phyloP scores from a whole-genome alignment of 92 coral and sea anemone species.

The Galaxea fascicularis region DNA sequence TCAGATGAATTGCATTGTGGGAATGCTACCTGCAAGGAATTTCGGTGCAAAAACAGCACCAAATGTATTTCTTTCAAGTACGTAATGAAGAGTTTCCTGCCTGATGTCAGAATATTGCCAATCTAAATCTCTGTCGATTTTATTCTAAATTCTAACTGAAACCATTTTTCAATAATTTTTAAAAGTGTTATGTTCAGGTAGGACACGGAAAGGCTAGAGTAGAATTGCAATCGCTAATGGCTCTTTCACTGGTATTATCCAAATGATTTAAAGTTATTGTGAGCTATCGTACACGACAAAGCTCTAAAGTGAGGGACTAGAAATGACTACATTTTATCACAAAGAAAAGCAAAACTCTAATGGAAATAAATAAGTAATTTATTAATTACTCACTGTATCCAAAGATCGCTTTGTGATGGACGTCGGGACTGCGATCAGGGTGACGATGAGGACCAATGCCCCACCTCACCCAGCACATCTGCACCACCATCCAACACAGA shows the following conservation, averaged over 20 bases:
- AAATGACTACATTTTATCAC: too few species aligned
- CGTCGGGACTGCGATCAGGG: constrained; percentile 72
- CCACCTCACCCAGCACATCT: constrained; percentile 51
- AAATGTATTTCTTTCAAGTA: constrained; percentile 81
- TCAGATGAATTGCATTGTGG: constrained; percentile 80
- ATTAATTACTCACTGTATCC: background rate
- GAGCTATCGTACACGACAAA: too few species aligned
- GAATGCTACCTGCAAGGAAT: constrained; percentile 72
- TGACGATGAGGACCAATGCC: constrained; percentile 87
- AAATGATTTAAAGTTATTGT: too few species aligned
- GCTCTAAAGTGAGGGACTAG: too few species aligned
- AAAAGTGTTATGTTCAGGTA: too few species aligned
- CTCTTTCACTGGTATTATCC: too few species aligned
- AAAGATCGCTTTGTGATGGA: constrained; percentile 87
- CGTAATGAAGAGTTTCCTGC: constrained; percentile 3
- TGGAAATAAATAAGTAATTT: background rate
- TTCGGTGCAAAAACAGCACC: constrained; percentile 65
- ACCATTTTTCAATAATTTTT: too few species aligned
- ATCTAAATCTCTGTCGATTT: too few species aligned
- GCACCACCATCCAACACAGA: constrained; percentile 12
- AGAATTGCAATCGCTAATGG: too few species aligned
- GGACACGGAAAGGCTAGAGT: too few species aligned
- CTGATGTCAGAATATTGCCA: background rate
- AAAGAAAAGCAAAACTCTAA: too few species aligned
- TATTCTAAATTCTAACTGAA: too few species aligned